Conservation (phyloP, 2,797 vertebrate genomes). For the Salmo trutta region DNA sequence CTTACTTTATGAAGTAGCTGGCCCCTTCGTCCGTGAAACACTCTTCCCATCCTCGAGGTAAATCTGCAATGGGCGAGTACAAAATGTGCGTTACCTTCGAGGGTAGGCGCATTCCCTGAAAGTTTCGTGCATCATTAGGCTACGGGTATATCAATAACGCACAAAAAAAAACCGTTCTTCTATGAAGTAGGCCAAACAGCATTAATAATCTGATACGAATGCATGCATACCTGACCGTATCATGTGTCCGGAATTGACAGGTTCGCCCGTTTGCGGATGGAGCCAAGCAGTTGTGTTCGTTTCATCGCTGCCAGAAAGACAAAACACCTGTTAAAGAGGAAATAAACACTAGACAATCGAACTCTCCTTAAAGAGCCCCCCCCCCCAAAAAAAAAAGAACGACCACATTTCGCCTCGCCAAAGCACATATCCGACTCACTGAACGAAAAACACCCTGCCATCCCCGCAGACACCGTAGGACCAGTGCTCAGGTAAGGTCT, state of each 20-base stretch:
- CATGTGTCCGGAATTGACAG: conserved; percentile 95
- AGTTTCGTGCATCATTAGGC: conserved; percentile 32
- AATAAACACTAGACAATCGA: conserved; percentile 44
- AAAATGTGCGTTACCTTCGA: background rate
- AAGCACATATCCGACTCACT: conserved; percentile 72
- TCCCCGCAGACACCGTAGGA: conserved; percentile 89
- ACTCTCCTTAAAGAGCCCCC: conserved; percentile 38
- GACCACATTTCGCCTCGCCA: background rate
- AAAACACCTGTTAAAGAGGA: conserved; percentile 75
- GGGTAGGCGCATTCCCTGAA: conserved; percentile 24
- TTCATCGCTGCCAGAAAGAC: conserved; percentile 78
- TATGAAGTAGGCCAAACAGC: background rate
- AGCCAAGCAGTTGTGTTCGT: conserved; percentile 84
- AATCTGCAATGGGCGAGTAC: conserved; percentile 69
- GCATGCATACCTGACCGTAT: conserved; percentile 85
- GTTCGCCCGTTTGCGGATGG: conserved; percentile 86
- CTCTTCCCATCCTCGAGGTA: conserved; percentile 92
- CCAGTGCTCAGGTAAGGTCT: conserved; percentile 87
- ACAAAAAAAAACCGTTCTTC: background rate
- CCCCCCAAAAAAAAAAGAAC: background rate
- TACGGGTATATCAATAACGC: background rate
- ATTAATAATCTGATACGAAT: background rate
- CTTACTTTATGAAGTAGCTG: conserved; percentile 95
- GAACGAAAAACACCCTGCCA: conserved; percentile 92
- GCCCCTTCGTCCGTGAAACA: conserved; percentile 89